A percentile compares a stretch with the other conserved stretches of the same genome.
These are phyloP conservation scores for Ursus arctos DNA, from an alignment of 2,113 vertebrate genomes.

Conservation along the genomic window DNA sequence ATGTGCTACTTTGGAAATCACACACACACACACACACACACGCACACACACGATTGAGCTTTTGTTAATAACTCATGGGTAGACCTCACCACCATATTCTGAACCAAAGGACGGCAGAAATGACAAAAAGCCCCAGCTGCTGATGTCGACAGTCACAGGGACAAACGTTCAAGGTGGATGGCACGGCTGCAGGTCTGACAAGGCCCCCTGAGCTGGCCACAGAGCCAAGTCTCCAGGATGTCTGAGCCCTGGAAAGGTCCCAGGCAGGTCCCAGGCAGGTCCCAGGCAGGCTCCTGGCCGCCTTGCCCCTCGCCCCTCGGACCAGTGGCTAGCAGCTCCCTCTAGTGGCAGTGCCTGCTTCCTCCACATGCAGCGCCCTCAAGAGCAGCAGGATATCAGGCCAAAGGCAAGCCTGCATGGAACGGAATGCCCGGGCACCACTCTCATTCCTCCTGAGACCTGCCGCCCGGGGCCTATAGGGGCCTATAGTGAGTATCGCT, in stretches of 20 bases:
- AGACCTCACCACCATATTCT: background rate
- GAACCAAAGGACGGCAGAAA: background rate
- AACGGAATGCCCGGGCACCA: background rate
- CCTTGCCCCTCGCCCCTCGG: fast-evolving
- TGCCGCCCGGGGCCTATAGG: background rate
- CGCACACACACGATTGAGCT: background rate
- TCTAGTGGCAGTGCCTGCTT: background rate
- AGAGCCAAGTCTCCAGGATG: background rate
- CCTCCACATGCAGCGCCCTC: background rate
- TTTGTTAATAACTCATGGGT: background rate
- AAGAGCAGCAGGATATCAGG: too few species aligned
- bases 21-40: background rate
- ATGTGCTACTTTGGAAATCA: background rate
- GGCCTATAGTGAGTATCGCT: too few species aligned
- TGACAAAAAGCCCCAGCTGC: background rate
- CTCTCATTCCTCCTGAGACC: background rate
- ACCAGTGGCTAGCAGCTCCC: background rate
- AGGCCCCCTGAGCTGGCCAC: background rate
- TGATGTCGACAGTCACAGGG: fast-evolving
- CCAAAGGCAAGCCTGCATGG: background rate
- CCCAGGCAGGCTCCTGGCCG: fast-evolving
- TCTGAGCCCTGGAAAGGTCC: background rate
- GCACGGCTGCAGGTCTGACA: background rate
- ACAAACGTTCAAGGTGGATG: background rate
- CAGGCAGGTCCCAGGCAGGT: fast-evolving